A percentile compares a stretch with the other conserved stretches of the same genome.
These are phyloP conservation scores for Philypnodon macrostomus DNA, from an alignment of 2,797 vertebrate genomes.

Conservation along the genomic window DNA sequence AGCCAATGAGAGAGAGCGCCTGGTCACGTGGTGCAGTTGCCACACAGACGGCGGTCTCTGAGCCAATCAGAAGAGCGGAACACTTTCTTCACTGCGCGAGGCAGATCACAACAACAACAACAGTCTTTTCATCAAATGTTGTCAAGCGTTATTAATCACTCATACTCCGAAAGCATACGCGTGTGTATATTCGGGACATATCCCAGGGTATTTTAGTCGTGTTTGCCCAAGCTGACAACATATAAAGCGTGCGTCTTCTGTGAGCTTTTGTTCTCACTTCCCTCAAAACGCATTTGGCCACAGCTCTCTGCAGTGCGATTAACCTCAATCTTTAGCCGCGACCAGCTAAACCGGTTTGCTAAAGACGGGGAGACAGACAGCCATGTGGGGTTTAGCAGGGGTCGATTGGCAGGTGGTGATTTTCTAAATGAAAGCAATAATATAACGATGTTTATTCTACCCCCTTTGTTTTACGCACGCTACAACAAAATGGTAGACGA, in stretches of 20 bases:
- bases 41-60: conserved; percentile 50
- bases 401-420: not conserved
- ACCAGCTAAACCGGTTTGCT: conserved; percentile 19
- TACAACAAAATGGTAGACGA: not conserved
- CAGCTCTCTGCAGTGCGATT: conserved; percentile 63
- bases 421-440: not conserved
- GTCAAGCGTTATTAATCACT: conserved; percentile 23
- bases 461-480: not conserved
- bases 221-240: conserved; percentile 7
- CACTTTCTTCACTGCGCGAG: conserved; percentile 61
- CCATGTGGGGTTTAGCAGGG: not conserved
- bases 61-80: conserved; percentile 56
- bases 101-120: conserved; percentile 71
- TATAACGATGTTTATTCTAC: not conserved
- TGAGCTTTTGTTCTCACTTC: conserved; percentile 49
- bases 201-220: not conserved
- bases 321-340: conserved; percentile 47
- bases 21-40: conserved; percentile 66
- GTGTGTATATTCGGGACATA: not conserved
- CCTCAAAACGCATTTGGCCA: conserved; percentile 41
- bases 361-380: not conserved
- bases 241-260: not conserved
- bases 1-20: conserved; percentile 47
- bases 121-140: conserved; percentile 48
- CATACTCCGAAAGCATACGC: not conserved